Conservation (phyloP, 1,140 invertebrate genomes). For the Anastrepha ludens region DNA sequence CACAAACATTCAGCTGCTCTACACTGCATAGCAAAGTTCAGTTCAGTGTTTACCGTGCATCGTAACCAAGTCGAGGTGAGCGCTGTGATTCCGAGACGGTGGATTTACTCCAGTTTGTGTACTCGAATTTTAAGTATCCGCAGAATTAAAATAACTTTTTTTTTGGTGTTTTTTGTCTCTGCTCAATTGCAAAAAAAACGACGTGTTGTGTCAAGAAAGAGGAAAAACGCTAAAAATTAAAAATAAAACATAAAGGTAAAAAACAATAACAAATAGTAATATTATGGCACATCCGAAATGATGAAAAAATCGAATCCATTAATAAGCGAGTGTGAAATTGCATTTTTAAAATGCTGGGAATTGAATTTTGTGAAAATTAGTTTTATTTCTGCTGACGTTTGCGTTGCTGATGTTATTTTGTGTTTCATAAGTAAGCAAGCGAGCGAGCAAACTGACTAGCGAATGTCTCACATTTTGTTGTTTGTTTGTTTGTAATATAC, state of each 20-base stretch:
- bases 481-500: background rate
- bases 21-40: constrained; percentile 33
- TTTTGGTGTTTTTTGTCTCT: background rate
- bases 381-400: constrained; percentile 39
- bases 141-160: constrained; percentile 22
- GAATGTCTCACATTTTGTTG: constrained; percentile 1
- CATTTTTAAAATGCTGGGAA: background rate
- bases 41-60: constrained; percentile 46
- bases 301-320: background rate
- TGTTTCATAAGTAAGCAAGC: constrained; percentile 32
- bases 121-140: constrained; percentile 15
- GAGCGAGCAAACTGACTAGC: background rate
- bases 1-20: constrained; percentile 44
- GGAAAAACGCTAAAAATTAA: background rate
- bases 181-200: background rate
- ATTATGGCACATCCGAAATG: background rate
- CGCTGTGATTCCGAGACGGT: background rate
- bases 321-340: background rate
- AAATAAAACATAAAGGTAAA: constrained; percentile 2
- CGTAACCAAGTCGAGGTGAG: constrained; percentile 39
- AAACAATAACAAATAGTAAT: background rate
- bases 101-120: constrained; percentile 22
- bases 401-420: constrained; percentile 26
- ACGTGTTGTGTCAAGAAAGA: background rate
- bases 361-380: constrained; percentile 8